phyloP scores from a whole-genome alignment of 2,888 invertebrate species.

The Trissoscelio sp. region DNA sequence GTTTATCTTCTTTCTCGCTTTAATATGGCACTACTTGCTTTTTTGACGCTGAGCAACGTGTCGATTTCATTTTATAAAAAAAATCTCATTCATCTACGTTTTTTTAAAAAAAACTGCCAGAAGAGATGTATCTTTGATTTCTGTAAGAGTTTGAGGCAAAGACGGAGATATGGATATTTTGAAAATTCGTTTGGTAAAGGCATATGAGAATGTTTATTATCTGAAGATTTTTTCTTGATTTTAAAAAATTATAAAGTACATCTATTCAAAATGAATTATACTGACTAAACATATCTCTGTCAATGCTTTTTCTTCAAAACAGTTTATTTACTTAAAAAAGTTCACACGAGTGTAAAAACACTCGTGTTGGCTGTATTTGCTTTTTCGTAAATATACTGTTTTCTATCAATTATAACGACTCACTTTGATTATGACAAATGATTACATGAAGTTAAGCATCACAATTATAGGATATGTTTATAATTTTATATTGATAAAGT shows the following conservation, averaged over 20 bases:
- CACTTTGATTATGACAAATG: conserved; percentile 45
- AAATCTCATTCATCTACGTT: conserved; percentile 3
- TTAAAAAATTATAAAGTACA: too few species aligned
- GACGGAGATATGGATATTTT: conserved; percentile 59
- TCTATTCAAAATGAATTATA: too few species aligned
- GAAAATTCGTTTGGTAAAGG: conserved; percentile 56
- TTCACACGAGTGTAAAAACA: conserved; percentile 30
- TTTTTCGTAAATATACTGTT: conserved; percentile 38
- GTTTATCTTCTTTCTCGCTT: conserved; percentile 21
- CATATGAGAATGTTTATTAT: conserved; percentile 22
- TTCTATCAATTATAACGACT: conserved; percentile 16
- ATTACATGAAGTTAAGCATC: conserved; percentile 55
- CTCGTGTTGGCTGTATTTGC: conserved; percentile 50
- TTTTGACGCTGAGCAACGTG: conserved; percentile 58
- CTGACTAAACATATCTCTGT: conserved; percentile 37
- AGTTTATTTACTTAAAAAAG: conserved; percentile 35
- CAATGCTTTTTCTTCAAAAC: conserved; percentile 35
- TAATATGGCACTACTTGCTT: conserved; percentile 64
- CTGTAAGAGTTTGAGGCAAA: conserved; percentile 56
- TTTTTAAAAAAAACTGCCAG: conserved; percentile 20
- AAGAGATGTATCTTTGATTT: conserved; percentile 54
- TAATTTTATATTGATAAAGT: conserved; percentile 34
- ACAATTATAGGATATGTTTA: conserved; percentile 63
- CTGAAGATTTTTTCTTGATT: background rate
- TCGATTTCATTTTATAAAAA: conserved; percentile 48